A percentile compares a stretch with the other conserved stretches of the same genome.
Conservation (phyloP, 2,113 vertebrate genomes). For the Oreochromis tanganicae region DNA sequence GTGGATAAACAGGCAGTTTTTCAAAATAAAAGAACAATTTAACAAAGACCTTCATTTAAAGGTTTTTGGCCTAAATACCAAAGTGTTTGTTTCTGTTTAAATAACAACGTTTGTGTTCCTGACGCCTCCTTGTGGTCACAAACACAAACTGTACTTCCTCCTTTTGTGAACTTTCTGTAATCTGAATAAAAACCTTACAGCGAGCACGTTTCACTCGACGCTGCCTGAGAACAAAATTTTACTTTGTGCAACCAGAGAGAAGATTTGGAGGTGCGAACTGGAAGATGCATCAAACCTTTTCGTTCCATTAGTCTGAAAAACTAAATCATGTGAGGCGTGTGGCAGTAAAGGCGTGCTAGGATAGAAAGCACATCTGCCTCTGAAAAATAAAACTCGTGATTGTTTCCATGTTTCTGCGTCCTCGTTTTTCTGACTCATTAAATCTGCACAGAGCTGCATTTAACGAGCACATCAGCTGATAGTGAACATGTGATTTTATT, state of each 20-base stretch:
- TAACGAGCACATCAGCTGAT: not conserved
- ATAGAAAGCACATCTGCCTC: not conserved
- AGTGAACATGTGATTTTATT: not conserved
- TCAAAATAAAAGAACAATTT: not conserved
- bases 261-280: not conserved
- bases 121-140: not conserved
- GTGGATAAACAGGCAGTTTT: not conserved
- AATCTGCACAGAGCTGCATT: not conserved
- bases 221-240: not conserved
- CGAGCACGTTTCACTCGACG: not conserved
- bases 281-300: not conserved
- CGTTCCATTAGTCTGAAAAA: rapidly evolving
- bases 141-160: not conserved
- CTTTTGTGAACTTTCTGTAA: not conserved
- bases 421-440: rapidly evolving
- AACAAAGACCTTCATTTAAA: not conserved
- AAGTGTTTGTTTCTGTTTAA: not conserved
- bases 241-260: not conserved
- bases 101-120: not conserved
- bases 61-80: not conserved
- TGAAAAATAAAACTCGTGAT: not conserved
- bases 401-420: not conserved
- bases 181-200: not conserved
- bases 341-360: not conserved
- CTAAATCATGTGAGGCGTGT: not conserved